Percentiles rank a stretch among this genome's conserved stretches.
Evolutionary conservation across 2,888 invertebrate genomes (phyloP).

Genomic region (Drosophila nr. perissopoda): DNA sequence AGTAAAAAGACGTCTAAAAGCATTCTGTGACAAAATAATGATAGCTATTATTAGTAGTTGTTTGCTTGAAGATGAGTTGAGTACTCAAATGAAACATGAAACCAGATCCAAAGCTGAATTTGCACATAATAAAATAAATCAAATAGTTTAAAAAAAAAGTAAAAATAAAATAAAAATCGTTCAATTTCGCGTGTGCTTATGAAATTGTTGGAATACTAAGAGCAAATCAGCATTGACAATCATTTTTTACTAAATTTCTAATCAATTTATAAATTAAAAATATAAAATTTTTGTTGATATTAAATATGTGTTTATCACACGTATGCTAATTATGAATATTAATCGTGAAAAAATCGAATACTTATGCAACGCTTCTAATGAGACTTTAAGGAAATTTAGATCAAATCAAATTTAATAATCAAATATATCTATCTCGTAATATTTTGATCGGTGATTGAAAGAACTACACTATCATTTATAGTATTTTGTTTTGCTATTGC

Average conservation of each 20-base stretch:
- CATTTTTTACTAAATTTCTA: no score
- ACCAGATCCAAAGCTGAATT: not conserved
- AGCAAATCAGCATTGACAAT: no score
- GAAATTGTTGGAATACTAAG: no score
- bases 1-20: constrained; percentile 61
- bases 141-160: no score
- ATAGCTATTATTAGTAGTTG: not conserved
- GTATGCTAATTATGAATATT: no score
- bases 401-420: not conserved
- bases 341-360: not conserved
- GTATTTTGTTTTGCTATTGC: not conserved
- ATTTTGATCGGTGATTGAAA: not conserved
- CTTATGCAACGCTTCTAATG: not conserved
- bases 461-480: not conserved
- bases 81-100: not conserved
- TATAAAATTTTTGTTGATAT: not conserved
- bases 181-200: no score
- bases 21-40: not conserved
- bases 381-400: not conserved
- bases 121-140: not conserved
- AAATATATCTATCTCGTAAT: not conserved
- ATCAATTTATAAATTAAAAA: no score
- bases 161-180: no score
- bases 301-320: no score
- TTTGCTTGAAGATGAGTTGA: not conserved